Percentiles rank a stretch among this genome's conserved stretches.
Evolutionary conservation across 2,888 invertebrate species (phyloP).

Genomic region (Campaea margaritaria): DNA sequence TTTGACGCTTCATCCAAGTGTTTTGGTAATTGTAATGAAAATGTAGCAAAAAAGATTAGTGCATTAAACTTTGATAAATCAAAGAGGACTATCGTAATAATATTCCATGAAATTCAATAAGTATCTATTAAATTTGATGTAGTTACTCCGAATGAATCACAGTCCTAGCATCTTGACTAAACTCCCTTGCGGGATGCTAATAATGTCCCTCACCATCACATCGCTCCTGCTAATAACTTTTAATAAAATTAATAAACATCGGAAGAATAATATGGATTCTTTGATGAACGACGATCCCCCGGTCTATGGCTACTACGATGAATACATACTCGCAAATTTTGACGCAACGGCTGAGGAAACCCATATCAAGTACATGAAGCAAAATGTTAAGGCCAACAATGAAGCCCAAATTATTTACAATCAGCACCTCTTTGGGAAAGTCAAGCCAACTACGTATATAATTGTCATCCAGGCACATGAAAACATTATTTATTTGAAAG

Average conservation of each 20-base stretch:
- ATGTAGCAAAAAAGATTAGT: too few species aligned
- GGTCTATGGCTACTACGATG: constrained; percentile 35
- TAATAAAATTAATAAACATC: constrained; percentile 19
- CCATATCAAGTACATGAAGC: constrained; percentile 43
- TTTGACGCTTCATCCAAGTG: too few species aligned
- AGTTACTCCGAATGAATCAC: constrained; percentile 10
- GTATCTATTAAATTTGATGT: background rate
- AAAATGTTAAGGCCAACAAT: constrained; percentile 47
- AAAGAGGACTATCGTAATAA: too few species aligned
- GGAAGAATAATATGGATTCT: too few species aligned
- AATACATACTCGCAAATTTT: background rate
- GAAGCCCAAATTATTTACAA: constrained; percentile 47
- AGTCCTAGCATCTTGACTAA: background rate
- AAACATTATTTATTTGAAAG: constrained; percentile 45
- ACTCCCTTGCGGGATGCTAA: constrained; percentile 5
- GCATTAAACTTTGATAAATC: too few species aligned
- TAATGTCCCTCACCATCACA: constrained; percentile 12
- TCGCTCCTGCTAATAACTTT: constrained; percentile 30
- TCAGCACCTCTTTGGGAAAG: constrained; percentile 24
- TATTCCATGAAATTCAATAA: too few species aligned
- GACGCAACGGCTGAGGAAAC: constrained; percentile 4
- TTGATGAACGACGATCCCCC: constrained; percentile 10
- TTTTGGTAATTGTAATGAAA: too few species aligned
- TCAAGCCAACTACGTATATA: constrained; percentile 33
- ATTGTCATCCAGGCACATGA: constrained; percentile 60